Percentiles rank a stretch among this genome's conserved stretches.
These are phyloP conservation scores for Lypha dubia DNA, from an alignment of 2,888 invertebrate species.

Conservation along the genomic window DNA sequence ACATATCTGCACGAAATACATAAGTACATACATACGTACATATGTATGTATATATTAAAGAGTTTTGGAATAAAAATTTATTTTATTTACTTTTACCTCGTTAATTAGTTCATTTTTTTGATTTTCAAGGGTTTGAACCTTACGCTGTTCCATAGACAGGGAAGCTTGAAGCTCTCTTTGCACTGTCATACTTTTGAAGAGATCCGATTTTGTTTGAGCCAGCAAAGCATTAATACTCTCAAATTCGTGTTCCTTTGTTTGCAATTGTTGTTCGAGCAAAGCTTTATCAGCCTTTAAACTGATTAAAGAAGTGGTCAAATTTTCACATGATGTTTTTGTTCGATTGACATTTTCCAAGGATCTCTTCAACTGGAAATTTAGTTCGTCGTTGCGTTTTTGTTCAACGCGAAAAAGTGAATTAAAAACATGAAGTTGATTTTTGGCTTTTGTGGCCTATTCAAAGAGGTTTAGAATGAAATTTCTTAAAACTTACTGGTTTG, in stretches of 20 bases:
- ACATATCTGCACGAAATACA: conserved; percentile 64
- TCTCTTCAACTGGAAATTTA: conserved; percentile 77
- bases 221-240: conserved; percentile 77
- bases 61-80: too few relatives aligned
- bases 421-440: conserved; percentile 81
- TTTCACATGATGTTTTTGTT: conserved; percentile 76
- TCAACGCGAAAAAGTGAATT: conserved; percentile 80
- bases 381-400: conserved; percentile 80
- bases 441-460: conserved; percentile 78
- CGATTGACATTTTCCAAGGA: conserved; percentile 77
- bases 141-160: conserved; percentile 77
- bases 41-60: not conserved
- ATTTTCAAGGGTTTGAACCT: conserved; percentile 76
- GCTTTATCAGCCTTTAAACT: conserved; percentile 75
- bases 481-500: not conserved
- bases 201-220: conserved; percentile 76
- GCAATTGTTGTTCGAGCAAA: conserved; percentile 75
- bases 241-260: conserved; percentile 76
- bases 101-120: conserved; percentile 76
- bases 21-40: not conserved
- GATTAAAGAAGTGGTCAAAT: conserved; percentile 75
- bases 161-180: conserved; percentile 77
- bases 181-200: conserved; percentile 76
- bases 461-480: not conserved
- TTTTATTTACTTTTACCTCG: conserved; percentile 71